Base-by-base conservation (phyloP, 2,113 vertebrate species). In the Agelaius phoeniceus region DNA sequence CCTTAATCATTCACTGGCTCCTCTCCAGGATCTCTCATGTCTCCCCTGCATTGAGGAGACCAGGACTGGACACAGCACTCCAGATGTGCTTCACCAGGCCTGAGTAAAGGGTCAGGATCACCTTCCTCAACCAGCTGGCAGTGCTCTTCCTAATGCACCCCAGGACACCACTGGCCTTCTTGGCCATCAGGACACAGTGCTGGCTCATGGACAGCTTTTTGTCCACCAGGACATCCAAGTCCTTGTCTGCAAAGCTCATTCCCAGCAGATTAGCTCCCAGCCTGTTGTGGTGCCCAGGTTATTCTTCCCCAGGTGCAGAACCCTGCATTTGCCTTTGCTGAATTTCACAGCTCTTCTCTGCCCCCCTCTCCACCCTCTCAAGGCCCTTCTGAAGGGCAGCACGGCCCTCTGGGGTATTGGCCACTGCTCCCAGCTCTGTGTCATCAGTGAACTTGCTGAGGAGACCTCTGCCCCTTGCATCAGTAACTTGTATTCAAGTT, bases 351-450 rank as follows among this genome's bases (percentile, higher is more conserved):
- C 2, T 43, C 39, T 19, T 78, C 48, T 63, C 18, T 63, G 59
- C 16, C 37, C 37, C 41, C 52, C 10, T 43, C 18, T 63, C 18
- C 21, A 10, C 6, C 20, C 22, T 52, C 22, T 20, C 6, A 2
- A 51, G 35, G 17, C 26, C 59, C 30, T 10, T 52, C 48, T n/a
- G 23, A 63, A 78, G 37, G 46, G 17, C 14, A 8, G 11, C 30
- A 28, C 0, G 2, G 17, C 23, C 30, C 24, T 15, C 37, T 33
- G 37, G 23, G 30, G 2, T 63, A 54, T 79, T 1, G 2, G 14
- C 28, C 37, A 22, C 49, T 66, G 8, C 11, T 30, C 31, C 11
- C 49, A 55, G 61, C 31, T 23, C 27, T 23, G 39, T 79, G 49
- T 54, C 24, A 18, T 7, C 33, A 19, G 3, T 4, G 9, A 66